Evolutionary conservation across 2,113 vertebrate species (phyloP).

Genomic region (Engraulis encrasicolus): DNA sequence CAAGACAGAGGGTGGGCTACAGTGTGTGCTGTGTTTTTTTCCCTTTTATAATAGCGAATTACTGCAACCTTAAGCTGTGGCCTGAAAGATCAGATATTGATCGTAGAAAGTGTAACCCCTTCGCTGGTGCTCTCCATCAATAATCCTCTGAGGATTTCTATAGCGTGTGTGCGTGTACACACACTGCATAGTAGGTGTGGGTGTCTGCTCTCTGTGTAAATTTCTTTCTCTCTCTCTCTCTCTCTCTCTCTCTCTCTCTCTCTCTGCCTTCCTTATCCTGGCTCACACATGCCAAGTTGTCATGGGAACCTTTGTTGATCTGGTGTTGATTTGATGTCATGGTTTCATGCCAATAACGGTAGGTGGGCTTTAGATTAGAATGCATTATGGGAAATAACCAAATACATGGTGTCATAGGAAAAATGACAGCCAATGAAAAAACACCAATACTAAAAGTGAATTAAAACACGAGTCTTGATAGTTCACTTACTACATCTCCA

Average conservation of each 20-base stretch:
- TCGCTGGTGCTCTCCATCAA: not conserved
- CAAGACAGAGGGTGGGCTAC: not conserved
- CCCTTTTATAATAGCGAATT: not conserved
- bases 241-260: not conserved
- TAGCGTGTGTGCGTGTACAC: not conserved
- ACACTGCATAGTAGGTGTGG: not conserved
- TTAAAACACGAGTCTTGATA: too few relatives aligned
- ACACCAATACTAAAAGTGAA: not conserved
- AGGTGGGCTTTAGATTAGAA: not conserved
- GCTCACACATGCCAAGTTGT: not conserved
- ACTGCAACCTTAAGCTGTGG: not conserved
- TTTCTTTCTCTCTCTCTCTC: not conserved
- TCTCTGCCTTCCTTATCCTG: not conserved
- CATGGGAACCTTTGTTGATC: not conserved
- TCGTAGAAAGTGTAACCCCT: not conserved
- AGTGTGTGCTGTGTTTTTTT: not conserved
- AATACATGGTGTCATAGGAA: not conserved
- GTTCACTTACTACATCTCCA: too few relatives aligned
- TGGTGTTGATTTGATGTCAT: not conserved
- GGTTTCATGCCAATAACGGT: too few relatives aligned
- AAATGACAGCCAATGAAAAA: not conserved
- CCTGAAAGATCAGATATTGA: conserved; percentile 6
- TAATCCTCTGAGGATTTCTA: not conserved
- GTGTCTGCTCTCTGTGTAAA: not conserved
- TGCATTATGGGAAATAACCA: not conserved